Conservation (phyloP, 2,888 invertebrate species). For the Serrognathus titanus region DNA sequence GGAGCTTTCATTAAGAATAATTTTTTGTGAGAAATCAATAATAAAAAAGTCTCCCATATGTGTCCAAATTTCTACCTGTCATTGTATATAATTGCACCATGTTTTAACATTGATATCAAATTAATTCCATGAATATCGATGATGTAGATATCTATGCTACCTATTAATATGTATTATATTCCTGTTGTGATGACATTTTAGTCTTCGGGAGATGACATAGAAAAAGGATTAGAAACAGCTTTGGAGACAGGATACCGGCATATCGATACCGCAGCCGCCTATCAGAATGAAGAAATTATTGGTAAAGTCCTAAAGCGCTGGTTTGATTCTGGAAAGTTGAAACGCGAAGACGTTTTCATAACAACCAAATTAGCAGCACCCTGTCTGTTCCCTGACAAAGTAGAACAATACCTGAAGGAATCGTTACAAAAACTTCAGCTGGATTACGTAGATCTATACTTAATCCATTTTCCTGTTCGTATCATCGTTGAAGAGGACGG, state of each 20-base stretch:
- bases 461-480: conserved; percentile 67
- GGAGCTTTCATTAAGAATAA: too few species aligned
- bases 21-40: too few species aligned
- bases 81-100: too few species aligned
- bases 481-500: neutral
- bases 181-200: conserved; percentile 40
- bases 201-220: conserved; percentile 66
- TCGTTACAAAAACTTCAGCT: conserved; percentile 68
- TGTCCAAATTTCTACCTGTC: too few species aligned
- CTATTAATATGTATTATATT: conserved; percentile 18
- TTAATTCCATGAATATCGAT: too few species aligned
- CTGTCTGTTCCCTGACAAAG: conserved; percentile 59
- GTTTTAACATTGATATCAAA: too few species aligned
- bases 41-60: too few species aligned
- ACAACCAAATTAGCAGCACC: conserved; percentile 74
- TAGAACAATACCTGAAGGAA: conserved; percentile 62
- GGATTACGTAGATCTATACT: conserved; percentile 78
- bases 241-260: conserved; percentile 77
- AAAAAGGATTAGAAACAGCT: conserved; percentile 66
- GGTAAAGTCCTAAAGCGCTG: conserved; percentile 71
- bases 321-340: conserved; percentile 60
- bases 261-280: conserved; percentile 76
- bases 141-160: too few species aligned
- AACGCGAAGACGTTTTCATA: conserved; percentile 73
- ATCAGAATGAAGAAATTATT: conserved; percentile 72